Conservation (phyloP, 2,113 vertebrate genomes). For the Proterorhinus semilunaris region DNA sequence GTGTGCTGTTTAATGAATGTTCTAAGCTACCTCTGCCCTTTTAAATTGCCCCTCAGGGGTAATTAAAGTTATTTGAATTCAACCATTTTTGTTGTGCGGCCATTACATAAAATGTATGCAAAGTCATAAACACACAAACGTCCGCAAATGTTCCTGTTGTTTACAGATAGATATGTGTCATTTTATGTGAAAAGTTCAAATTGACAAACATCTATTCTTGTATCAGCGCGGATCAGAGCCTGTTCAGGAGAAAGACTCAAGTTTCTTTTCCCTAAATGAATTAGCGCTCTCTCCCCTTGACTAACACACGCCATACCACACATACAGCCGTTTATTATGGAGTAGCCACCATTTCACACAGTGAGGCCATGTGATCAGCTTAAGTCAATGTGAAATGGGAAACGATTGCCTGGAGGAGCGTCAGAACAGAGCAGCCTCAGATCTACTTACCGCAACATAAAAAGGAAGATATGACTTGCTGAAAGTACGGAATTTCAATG, state of each 20-base stretch:
- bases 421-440: constrained; percentile 42
- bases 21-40: too few species aligned
- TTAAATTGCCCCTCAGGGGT: too few species aligned
- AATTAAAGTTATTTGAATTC: too few species aligned
- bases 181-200: too few species aligned
- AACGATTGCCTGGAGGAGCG: constrained; percentile 34
- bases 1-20: too few species aligned
- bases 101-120: too few species aligned
- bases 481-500: constrained; percentile 65
- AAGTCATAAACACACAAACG: too few species aligned
- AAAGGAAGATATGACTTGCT: constrained; percentile 68
- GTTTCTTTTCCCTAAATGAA: neutral
- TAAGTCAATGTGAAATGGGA: neutral
- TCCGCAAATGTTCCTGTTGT: too few species aligned
- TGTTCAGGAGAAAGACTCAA: neutral
- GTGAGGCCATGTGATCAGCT: neutral
- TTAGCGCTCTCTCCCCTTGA: constrained; percentile 14
- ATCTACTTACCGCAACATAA: constrained; percentile 58
- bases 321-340: constrained; percentile 33
- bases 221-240: neutral
- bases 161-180: too few species aligned
- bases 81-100: too few species aligned
- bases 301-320: constrained; percentile 14
- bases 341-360: neutral
- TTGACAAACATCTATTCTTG: neutral